A percentile compares a stretch with the other conserved stretches of the same genome.
These are phyloP conservation scores for Mixornis gularis DNA, from an alignment of 2,113 vertebrate genomes.

Conservation along the genomic window DNA sequence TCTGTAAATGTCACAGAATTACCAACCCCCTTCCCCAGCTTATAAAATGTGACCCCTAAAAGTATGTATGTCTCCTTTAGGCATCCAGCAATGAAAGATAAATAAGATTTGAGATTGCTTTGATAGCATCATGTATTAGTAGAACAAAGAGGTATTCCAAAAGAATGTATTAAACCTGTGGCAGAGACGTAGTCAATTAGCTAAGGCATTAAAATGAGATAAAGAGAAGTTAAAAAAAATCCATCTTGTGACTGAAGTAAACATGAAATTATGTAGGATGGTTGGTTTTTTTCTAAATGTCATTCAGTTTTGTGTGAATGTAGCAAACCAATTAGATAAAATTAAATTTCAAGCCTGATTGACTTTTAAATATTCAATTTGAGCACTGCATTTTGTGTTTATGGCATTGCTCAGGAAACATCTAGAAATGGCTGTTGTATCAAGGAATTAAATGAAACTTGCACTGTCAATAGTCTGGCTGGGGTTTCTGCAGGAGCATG, in stretches of 20 bases:
- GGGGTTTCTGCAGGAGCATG: background rate
- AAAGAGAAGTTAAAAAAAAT: slow-evolving; percentile 17
- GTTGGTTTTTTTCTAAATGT: slow-evolving; percentile 45
- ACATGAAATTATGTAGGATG: slow-evolving; percentile 45
- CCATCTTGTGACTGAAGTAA: slow-evolving; percentile 39
- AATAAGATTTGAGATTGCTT: background rate
- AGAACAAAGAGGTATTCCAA: background rate
- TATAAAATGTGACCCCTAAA: background rate
- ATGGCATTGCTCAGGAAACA: slow-evolving; percentile 58
- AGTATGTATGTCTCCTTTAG: background rate
- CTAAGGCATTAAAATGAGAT: slow-evolving; percentile 47
- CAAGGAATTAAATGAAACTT: slow-evolving; percentile 60
- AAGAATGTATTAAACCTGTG: background rate
- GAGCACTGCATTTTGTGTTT: slow-evolving; percentile 57
- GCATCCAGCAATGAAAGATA: background rate
- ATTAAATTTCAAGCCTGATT: slow-evolving; percentile 74
- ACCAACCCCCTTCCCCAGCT: background rate
- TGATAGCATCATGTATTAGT: background rate
- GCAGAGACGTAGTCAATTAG: background rate
- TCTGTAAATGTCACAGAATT: background rate
- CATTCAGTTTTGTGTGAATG: slow-evolving; percentile 58
- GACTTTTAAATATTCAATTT: slow-evolving; percentile 68
- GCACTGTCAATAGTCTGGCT: slow-evolving; percentile 53
- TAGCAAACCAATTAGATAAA: slow-evolving; percentile 68
- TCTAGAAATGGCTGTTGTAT: slow-evolving; percentile 35